Evolutionary conservation across 2,888 invertebrate species (phyloP), one percentile per base, ranked within the genome.

Genomic region (Drosophila conformis): DNA sequence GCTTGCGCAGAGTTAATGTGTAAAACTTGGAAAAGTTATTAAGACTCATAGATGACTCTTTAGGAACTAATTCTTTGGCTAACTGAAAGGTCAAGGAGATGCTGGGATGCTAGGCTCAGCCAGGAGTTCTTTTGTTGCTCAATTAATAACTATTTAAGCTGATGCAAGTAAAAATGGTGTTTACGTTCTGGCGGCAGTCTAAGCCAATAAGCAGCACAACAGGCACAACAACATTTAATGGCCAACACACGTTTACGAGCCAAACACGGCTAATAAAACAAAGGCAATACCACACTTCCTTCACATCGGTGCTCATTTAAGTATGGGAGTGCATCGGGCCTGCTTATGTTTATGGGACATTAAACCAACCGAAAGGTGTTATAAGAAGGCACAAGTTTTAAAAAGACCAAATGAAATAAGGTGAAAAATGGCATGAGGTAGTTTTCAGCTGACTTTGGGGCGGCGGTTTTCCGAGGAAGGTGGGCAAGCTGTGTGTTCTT

Each of bases 281-380:
- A 56, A 21, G 69, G 25, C 66, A 40, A 4, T 40, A 5, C 11
- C 40, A 42, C 11, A 11, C 11, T 21, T 42, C 21, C 42, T 21
- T 21, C 21, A 21, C 6, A 42, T 42, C 42, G 21, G 42, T 42
- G 11, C 42, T 15, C 46, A 8, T 46, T 25, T 21, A 46, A 46
- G 21, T 8, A 38, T 33, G 38, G 27, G 35, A 36, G 18, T 49
- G 33, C 54, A 56, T 73, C 25, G 51, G 53, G 56, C 64, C 40
- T 49, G 25, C 46, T 46, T 58, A 67, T 60, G 67, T 67, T 76
- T 76, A 84, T 69, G 73, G 36, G 64, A 27, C 46, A 69, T 67
- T 71, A 78, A 73, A 59, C 63, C 73, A 70, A 64, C 35, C 21
- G 36, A 69, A 69, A 76, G 64, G 62, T 74, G 57, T 18, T 18